Evolutionary conservation across 2,888 invertebrate species (phyloP), one percentile per base, ranked within the genome.

Genomic region (Cephus rjabovi): DNA sequence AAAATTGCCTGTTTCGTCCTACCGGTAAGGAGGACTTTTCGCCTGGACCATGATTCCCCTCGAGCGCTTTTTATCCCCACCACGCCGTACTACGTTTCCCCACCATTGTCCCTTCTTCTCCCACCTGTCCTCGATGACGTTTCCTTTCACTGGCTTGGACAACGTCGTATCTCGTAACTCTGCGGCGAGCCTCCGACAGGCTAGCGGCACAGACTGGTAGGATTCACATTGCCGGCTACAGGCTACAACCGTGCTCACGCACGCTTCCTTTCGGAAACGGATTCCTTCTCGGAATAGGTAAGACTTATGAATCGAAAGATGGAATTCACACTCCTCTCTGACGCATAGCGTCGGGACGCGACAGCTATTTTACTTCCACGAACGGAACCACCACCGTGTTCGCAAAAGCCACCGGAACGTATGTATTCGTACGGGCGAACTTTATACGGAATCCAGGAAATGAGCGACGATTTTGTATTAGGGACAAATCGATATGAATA

Each of bases 101-200:
- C 77, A 69, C 79, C 40, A 75, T 71, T 76, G 76, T 77, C 79
- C 69, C 76, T 76, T 73, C 73, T 79, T 80, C 79, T 78, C 81
- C 74, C 56, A 69, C 79, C 74, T 71, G 56, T 79, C 73, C 77
- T 23, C 77, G 84, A 84, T 83, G 84, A 87, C 85, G 86, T 84
- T 83, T 83, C 82, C 86, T 85, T 85, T 85, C 85, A 82, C 83
- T 81, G 74, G 80, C 76, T 79, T 70, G 56, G 40, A 75, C 71
- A 56, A 56, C 56, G 56, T 71, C 56, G 56, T 71, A 71, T 71
- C 71, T 71, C 71, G 71, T 71, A 71, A 71, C 71, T 71, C 71
- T 71, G 71, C 71, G 71, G 31, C 71, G 74, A 37, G 37, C 34
- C 34, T 74, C 74, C 74, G 74, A 35, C 34, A 74, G 37, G 30